Base-by-base conservation (phyloP, 2,797 vertebrate genomes). In the Echeneis naucrates region DNA sequence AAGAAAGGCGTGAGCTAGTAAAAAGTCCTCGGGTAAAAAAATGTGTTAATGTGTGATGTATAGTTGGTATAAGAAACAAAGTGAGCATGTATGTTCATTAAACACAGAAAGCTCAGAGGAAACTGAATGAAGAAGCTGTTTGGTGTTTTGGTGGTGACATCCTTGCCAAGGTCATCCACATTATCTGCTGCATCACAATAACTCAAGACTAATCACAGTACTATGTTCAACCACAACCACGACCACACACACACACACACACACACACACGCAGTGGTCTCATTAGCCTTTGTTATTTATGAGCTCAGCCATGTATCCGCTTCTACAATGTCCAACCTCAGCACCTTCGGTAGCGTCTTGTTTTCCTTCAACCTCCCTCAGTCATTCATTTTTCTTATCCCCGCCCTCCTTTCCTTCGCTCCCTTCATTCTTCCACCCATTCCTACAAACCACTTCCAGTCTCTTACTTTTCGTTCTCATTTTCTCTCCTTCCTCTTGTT, bases 231-330 rank as follows among this genome's bases (percentile, higher is more conserved):
- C 0, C 47, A 24, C 42, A 3, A 38, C 9, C 64, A 40, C 38
- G 73, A 67, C 17, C 38, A 17, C 38, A 40, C 38, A 40, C 38
- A 40, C 4, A 40, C 38, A 40, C 38, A 17, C 38, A 40, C 16
- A 17, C 14, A 40, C 38, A 8, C 17, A 44, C 40, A 42, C 16
- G 30, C 69, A 75, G 68, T 19, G 32, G 40, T 74, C 89, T 90
- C 82, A 90, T 93, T 94, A 92, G 37, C 79, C 81, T 81, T 82
- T 81, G 88, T 93, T 93, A 94, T 94, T 94, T 90, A 94, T 93
- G 90, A 92, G 82, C 77, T 80, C 72, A 65, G 76, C 66, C 70
- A 66, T 71, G 75, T 77, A 71, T 60, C 62, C 70, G 64, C 70
- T 80, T 77, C 77, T 54, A 65, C 77, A 63, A 77, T 8, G 24